Evolutionary conservation across 2,888 invertebrate genomes (phyloP), one percentile per base, ranked within the genome.

Genomic region (Ophonus ardosiacus): DNA sequence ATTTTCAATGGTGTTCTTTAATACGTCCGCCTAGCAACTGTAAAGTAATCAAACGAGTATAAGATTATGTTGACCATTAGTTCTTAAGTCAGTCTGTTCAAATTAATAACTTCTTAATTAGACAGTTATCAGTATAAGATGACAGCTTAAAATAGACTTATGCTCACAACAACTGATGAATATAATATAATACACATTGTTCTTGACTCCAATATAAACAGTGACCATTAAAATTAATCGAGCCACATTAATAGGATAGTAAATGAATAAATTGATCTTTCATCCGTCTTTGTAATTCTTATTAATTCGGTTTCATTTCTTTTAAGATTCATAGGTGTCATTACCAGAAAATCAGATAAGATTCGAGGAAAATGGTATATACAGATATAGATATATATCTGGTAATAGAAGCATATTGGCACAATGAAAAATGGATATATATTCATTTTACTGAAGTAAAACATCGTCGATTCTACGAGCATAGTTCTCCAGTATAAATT

Each of bases 41-140:
- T 51, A 51, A 31, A 51, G 10, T 13, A 51, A 51, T 51, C 43
- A 51, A 51, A 51, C 43, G 13, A 10, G 43, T 40, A 51, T 24
- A 63, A 63, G 63, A 21, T 63, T 63, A 63, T 8, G 24, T 4
- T 21, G 63, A 68, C 31, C 68, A 68, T 68, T 68, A 68, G 68
- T 68, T 6, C 15, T 38, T 38, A 15, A 10, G 31, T 38, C 68
- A 68, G 68, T 38, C n/a, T 68, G 68, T 68, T 38, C 15, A 68
- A 68, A 68, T 68, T 68, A 68, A 68, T 68, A 68, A 68, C 38
- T 68, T 68, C 68, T 68, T 68, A 68, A 68, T 68, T 68, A 68
- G 68, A 68, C 68, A 68, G 31, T 68, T 68, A 68, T 68, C 68
- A 68, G 31, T 68, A 38, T 68, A 68, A 68, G 68, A 68, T 68